These are phyloP conservation scores for Nannospalax galili DNA, from an alignment of 2,113 vertebrate species.

Conservation along the genomic window DNA sequence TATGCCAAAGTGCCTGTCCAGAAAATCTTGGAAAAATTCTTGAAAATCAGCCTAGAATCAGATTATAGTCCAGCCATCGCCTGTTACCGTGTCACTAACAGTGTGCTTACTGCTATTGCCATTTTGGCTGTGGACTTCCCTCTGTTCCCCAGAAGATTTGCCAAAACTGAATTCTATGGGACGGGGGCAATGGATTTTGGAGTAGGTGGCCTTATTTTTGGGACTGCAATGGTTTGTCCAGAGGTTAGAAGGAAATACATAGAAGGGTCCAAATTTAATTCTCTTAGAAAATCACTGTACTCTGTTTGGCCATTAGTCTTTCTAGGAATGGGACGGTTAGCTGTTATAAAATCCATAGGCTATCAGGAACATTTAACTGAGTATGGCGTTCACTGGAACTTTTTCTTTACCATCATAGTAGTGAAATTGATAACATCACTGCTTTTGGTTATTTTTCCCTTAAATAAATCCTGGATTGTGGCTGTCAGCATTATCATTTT, in stretches of 20 bases:
- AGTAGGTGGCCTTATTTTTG: conserved; percentile 94
- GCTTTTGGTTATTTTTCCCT: conserved; percentile 88
- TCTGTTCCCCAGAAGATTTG: conserved; percentile 93
- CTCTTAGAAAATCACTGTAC: conserved; percentile 86
- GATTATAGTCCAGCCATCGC: conserved; percentile 91
- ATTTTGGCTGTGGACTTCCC: conserved; percentile 97
- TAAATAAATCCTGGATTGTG: conserved; percentile 86
- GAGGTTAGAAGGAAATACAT: conserved; percentile 87
- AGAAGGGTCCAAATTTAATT: conserved; percentile 77
- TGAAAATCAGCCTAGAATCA: conserved; percentile 84
- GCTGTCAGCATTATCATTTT: conserved; percentile 85
- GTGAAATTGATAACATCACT: conserved; percentile 91
- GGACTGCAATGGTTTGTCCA: conserved; percentile 93
- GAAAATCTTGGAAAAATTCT: conserved; percentile 85
- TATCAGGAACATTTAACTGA: conserved; percentile 96
- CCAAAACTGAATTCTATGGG: conserved; percentile 96
- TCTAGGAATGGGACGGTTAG: conserved; percentile 90
- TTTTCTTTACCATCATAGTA: conserved; percentile 95
- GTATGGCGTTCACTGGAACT: conserved; percentile 98
- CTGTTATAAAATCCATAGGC: conserved; percentile 90
- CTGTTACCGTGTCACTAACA: conserved; percentile 91
- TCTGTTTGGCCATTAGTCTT: conserved; percentile 92
- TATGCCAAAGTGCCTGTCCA: conserved; percentile 52
- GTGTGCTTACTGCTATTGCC: conserved; percentile 92
- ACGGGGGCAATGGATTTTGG: conserved; percentile 97